Percentiles rank a stretch among this genome's conserved stretches.
These are phyloP conservation scores for Acronicta leporina DNA, from an alignment of 2,888 invertebrate genomes.

Conservation along the genomic window DNA sequence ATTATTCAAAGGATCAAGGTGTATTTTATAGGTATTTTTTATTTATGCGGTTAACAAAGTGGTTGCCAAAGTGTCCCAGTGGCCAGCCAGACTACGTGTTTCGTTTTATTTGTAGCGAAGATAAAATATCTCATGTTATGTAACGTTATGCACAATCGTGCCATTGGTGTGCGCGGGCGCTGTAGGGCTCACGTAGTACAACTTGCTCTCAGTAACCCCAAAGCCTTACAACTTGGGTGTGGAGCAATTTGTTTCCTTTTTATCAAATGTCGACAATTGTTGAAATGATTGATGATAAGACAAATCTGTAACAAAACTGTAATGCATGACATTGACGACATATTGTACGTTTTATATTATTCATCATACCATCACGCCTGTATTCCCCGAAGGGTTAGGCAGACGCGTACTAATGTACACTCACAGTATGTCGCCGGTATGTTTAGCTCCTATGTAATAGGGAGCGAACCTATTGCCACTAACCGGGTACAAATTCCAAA, in stretches of 20 bases:
- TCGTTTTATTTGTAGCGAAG: conserved; percentile 14
- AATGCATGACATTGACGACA: no score
- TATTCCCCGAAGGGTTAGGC: no score
- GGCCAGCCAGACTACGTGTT: conserved; percentile 8
- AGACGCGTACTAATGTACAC: no score
- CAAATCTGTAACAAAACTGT: not conserved
- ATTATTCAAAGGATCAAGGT: conserved; percentile 35
- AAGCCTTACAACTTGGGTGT: not conserved
- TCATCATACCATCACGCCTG: no score
- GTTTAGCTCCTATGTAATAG: no score
- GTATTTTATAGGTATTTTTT: conserved; percentile 3
- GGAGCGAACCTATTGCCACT: no score
- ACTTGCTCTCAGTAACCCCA: not conserved
- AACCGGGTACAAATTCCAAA: no score
- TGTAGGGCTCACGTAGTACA: not conserved
- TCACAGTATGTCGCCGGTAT: no score
- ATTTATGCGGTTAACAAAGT: conserved; percentile 18
- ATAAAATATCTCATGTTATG: conserved; percentile 15
- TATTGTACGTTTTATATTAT: no score
- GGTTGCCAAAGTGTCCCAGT: not conserved
- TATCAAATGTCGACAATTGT: no score
- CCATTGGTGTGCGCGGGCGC: conserved; percentile 2
- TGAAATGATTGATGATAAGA: not conserved
- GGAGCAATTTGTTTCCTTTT: not conserved
- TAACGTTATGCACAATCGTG: conserved; percentile 20